Conservation (phyloP, 2,113 vertebrate species). For the Ploceus nigricollis region DNA sequence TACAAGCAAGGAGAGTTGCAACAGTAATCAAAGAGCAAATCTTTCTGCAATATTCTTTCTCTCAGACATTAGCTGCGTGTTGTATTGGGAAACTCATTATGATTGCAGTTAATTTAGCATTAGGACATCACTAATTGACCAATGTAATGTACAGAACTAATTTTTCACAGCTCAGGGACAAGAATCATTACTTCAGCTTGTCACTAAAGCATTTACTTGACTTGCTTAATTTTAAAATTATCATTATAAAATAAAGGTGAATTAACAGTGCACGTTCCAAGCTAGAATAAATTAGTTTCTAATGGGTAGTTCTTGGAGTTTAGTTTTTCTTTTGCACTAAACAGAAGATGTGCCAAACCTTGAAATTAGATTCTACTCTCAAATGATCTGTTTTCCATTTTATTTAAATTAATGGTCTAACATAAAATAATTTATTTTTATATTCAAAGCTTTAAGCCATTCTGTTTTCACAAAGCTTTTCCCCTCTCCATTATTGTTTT, state of each 20-base stretch:
- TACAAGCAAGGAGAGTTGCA: not conserved
- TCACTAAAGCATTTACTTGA: constrained; percentile 64
- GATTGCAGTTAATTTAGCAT: constrained; percentile 48
- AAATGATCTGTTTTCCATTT: not conserved
- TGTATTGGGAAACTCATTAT: constrained; percentile 56
- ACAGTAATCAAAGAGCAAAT: not conserved
- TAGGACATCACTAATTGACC: constrained; percentile 62
- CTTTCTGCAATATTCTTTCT: not conserved
- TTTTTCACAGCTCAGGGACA: constrained; percentile 53
- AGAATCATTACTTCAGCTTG: constrained; percentile 59
- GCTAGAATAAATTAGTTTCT: constrained; percentile 36
- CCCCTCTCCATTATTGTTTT: constrained; percentile 23
- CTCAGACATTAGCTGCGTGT: not conserved
- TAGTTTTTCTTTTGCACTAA: not conserved
- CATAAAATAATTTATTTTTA: not conserved
- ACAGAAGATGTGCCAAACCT: not conserved
- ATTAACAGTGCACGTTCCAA: constrained; percentile 1
- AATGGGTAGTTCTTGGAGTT: constrained; percentile 15
- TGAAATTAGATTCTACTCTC: not conserved
- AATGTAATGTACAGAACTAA: constrained; percentile 44
- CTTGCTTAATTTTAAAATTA: constrained; percentile 69
- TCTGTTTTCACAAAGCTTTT: not conserved
- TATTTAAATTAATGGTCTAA: not conserved
- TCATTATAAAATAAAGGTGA: constrained; percentile 59
- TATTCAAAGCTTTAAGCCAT: not conserved